These are phyloP conservation scores for Mormyrops boulengeri DNA, from an alignment of 2,797 vertebrate species.

Conservation along the genomic window DNA sequence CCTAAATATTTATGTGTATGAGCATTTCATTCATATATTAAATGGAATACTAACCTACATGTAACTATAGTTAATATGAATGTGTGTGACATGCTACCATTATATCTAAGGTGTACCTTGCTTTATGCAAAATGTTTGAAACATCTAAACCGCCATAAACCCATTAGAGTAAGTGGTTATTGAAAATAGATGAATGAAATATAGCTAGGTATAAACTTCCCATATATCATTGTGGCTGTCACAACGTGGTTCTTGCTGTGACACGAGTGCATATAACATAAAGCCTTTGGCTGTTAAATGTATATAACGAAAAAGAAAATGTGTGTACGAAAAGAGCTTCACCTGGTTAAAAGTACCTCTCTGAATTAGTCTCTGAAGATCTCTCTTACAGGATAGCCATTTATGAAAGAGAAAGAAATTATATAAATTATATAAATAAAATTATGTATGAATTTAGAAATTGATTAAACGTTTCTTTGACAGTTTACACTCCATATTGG, in stretches of 20 bases:
- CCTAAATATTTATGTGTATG: neutral
- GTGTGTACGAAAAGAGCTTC: neutral
- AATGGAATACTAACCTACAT: neutral
- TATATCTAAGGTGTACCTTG: neutral
- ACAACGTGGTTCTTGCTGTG: neutral
- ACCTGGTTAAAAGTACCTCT: neutral
- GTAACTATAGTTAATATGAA: neutral
- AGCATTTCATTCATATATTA: neutral
- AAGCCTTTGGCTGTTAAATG: neutral
- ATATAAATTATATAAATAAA: neutral
- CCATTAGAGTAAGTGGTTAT: conserved; percentile 11
- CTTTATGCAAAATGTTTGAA: neutral
- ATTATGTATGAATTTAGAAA: neutral
- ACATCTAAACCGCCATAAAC: neutral
- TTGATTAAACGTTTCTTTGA: neutral
- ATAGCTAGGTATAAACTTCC: conserved; percentile 3
- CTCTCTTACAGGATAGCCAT: neutral
- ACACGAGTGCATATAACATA: neutral
- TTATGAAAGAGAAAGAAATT: neutral
- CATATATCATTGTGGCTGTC: neutral
- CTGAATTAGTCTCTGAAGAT: neutral
- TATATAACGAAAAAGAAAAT: neutral
- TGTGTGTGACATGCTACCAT: neutral
- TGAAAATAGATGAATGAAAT: conserved; percentile 2
- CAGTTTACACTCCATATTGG: neutral